Conservation (phyloP, 2,113 vertebrate species). For the Oryzias woworae region DNA sequence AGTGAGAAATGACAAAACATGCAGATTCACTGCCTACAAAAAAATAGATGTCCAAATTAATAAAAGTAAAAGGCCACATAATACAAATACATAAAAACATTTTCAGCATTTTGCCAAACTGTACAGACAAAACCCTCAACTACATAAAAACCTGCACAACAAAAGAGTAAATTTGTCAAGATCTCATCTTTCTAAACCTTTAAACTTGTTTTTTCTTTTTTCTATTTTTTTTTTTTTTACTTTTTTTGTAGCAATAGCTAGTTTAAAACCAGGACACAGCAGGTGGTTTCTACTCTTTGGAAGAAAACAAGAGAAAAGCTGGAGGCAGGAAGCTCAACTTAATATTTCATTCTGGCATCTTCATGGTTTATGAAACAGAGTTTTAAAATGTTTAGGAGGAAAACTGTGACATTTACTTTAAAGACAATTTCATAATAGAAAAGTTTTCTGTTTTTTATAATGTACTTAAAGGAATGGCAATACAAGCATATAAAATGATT, state of each 20-base stretch:
- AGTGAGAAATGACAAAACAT: background rate
- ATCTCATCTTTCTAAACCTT: background rate
- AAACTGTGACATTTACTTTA: background rate
- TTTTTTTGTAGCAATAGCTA: conserved; percentile 8
- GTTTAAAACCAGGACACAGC: conserved; percentile 34
- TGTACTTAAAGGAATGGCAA: background rate
- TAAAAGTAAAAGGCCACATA: too few species aligned
- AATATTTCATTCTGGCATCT: background rate
- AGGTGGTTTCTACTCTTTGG: conserved; percentile 28
- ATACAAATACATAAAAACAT: too few species aligned
- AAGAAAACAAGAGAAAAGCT: conserved; percentile 39
- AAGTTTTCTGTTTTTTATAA: background rate
- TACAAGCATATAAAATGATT: too few species aligned
- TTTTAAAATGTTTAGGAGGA: background rate
- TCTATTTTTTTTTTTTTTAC: conserved; percentile 1
- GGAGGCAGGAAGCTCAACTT: conserved; percentile 8
- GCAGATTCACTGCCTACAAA: too few species aligned
- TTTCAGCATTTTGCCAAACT: too few species aligned
- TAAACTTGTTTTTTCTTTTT: background rate
- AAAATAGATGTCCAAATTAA: too few species aligned
- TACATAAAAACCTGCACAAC: too few species aligned
- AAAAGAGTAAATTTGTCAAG: too few species aligned
- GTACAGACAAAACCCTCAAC: too few species aligned
- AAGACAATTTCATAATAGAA: background rate
- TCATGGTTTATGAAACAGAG: background rate